Evolutionary conservation across 2,888 invertebrate genomes (phyloP), one percentile per base, ranked within the genome.

Genomic region (Strigamia crassipes): DNA sequence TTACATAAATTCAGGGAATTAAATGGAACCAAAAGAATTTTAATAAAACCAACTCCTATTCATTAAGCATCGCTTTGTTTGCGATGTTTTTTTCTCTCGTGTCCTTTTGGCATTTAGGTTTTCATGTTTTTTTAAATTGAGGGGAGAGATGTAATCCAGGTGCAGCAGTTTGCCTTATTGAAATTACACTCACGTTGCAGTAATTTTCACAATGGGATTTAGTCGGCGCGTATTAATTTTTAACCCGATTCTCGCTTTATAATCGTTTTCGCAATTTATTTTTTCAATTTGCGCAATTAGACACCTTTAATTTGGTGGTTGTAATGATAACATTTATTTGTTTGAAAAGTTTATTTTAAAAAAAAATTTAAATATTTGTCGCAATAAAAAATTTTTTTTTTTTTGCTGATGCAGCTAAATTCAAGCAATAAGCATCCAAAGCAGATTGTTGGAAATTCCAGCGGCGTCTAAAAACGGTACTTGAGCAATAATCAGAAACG

Each of bases 131-230:
- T 73, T 27, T 73, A 31, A 73, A 73, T 73, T 73, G 73, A 27
- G 15, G 51, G 73, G 31, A 31, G n/a, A 73, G 31, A 73, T 73
- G 73, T 73, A 73, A 73, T 73, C 73, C 73, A 73, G 73, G 73
- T 73, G 73, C 61, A 66, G 61, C 61, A 66, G 61, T n/a, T 27
- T 31, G 73, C 31, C 31, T 73, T 31, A 15, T 73, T 73, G 13
- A 31, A 73, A 73, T 73, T 73, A 27, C 73, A 73, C 73, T 73
- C 73, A 73, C 73, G 73, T 73, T 31, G 27, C 27, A 73, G 73
- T 73, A 73, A 73, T 73, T 73, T 73, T 10, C 73, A 73, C 73
- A 31, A 31, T 31, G 73, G 23, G 73, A 73, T 73, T 73, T 73
- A 73, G 73, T 31, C 73, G 8, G 3, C 31, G 27, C 13, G 27